Evolutionary conservation across 64 coral and sea anemone genomes (phyloP).

Genomic region (Actinia equina): DNA sequence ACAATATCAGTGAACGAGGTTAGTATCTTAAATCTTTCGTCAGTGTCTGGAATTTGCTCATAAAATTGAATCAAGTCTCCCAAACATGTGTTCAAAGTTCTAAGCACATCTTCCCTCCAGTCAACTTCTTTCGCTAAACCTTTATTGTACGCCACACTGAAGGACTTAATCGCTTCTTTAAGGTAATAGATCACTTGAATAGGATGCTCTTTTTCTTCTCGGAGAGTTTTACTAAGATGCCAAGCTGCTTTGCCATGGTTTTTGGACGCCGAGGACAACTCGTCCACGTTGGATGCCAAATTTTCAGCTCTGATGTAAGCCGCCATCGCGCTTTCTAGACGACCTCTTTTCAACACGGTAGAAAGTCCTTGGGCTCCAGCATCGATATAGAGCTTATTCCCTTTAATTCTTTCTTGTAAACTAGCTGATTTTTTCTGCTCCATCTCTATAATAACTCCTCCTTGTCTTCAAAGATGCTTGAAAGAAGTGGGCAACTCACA

Average conservation of each 20-base stretch:
- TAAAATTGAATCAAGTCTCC: constrained; percentile 34
- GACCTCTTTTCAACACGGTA: not conserved
- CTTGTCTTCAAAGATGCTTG: not conserved
- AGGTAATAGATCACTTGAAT: constrained; percentile 52
- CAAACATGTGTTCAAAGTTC: constrained; percentile 44
- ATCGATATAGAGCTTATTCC: constrained; percentile 20
- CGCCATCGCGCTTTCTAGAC: constrained; percentile 36
- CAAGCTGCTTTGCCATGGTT: constrained; percentile 70
- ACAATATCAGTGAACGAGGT: constrained; percentile 14
- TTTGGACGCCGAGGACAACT: constrained; percentile 56
- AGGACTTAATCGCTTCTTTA: constrained; percentile 52
- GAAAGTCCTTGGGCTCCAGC: constrained; percentile 15
- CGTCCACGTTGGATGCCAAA: constrained; percentile 15
- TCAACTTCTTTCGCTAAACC: constrained; percentile 26
- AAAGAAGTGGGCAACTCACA: not conserved
- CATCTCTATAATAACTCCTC: not conserved
- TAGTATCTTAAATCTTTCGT: constrained; percentile 52
- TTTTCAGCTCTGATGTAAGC: constrained; percentile 66
- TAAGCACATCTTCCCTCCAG: constrained; percentile 49
- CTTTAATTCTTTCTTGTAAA: constrained; percentile 16
- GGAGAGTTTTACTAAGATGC: constrained; percentile 41
- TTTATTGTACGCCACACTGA: constrained; percentile 36
- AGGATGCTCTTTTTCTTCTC: constrained; percentile 6
- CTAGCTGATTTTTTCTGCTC: not conserved
- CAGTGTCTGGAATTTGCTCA: constrained; percentile 18